Evolutionary conservation across 2,888 invertebrate genomes (phyloP).

Genomic region (Antheraea yamamai): DNA sequence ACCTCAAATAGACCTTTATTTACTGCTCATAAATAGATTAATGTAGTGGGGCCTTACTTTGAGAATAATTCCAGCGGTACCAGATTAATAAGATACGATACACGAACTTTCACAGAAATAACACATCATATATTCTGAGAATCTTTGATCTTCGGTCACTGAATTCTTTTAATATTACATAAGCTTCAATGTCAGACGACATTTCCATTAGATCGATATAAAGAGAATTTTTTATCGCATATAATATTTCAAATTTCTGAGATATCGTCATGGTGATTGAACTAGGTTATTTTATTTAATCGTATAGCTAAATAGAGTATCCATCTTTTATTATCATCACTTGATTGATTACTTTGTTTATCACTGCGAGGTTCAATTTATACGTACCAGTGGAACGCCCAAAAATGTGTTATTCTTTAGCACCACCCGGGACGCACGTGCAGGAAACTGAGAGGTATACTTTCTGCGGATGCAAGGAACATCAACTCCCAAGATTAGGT

Average conservation of each 20-base stretch:
- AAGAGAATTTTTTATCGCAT: neutral
- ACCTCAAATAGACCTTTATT: neutral
- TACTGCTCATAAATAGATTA: neutral
- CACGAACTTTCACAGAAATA: neutral
- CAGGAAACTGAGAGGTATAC: too few relatives aligned
- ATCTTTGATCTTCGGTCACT: neutral
- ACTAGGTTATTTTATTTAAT: neutral
- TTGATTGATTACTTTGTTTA: too few relatives aligned
- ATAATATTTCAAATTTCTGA: neutral
- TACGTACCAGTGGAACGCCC: too few relatives aligned
- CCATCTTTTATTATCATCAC: neutral
- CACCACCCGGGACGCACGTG: too few relatives aligned
- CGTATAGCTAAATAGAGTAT: neutral
- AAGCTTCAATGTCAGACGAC: neutral
- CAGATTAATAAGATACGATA: neutral
- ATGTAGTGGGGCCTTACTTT: neutral
- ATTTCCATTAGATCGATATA: neutral
- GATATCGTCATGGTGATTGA: neutral
- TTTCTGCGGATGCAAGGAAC: too few relatives aligned
- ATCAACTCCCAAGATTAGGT: too few relatives aligned
- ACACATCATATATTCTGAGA: neutral
- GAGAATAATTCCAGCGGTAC: neutral
- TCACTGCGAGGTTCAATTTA: too few relatives aligned
- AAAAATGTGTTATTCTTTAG: too few relatives aligned
- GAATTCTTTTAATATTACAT: conserved; percentile 4